Conservation (phyloP, 1,140 invertebrate genomes). For the Sinella curviseta region DNA sequence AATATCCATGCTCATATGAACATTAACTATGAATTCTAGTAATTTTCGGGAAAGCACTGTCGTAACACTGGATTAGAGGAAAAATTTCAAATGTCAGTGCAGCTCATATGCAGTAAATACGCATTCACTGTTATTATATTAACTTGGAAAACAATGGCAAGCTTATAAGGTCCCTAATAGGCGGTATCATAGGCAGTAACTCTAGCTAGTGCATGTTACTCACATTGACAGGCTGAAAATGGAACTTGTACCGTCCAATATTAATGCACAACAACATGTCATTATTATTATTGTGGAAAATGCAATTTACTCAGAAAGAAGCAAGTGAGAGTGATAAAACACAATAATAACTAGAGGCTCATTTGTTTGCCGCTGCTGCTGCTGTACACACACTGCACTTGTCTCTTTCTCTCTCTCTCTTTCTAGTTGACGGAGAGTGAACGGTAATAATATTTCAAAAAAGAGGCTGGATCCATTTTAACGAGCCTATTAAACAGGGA, state of each 20-base stretch:
- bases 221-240: background rate
- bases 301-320: background rate
- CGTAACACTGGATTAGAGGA: background rate
- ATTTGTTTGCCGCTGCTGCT: background rate
- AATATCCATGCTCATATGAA: background rate
- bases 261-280: background rate
- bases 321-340: background rate
- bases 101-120: too few relatives aligned
- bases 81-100: background rate
- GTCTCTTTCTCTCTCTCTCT: too few relatives aligned
- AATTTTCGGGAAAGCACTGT: background rate
- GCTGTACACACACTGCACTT: background rate
- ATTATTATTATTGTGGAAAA: background rate
- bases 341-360: background rate
- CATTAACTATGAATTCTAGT: background rate
- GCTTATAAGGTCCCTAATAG: background rate
- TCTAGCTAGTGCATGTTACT: background rate
- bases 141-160: background rate
- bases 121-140: too few relatives aligned
- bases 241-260: background rate
- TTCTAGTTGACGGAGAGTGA: slow-evolving; percentile 1
- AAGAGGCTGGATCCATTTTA: background rate
- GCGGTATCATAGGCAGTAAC: background rate
- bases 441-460: slow-evolving; percentile 17
- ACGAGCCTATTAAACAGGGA: slow-evolving; percentile 15